phyloP scores from a whole-genome alignment of 2,888 invertebrate genomes.

The Acrobasis suavella region DNA sequence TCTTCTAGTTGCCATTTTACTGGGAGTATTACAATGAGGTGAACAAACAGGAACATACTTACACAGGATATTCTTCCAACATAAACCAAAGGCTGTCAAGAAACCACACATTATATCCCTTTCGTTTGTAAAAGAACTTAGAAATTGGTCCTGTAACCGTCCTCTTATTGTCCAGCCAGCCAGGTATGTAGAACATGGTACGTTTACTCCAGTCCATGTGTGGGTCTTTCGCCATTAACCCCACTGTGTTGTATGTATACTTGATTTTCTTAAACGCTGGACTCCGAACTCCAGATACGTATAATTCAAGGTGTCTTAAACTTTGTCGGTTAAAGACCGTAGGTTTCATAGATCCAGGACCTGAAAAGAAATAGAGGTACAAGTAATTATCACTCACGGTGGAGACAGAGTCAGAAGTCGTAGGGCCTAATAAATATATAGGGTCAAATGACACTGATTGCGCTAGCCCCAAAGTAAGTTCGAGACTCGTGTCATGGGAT shows the following conservation, averaged over 20 bases:
- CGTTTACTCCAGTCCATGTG: conserved; percentile 27
- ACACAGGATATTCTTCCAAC: conserved; percentile 19
- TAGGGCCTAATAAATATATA: too few relatives aligned
- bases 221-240: conserved; percentile 21
- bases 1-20: too few relatives aligned
- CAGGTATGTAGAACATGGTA: conserved; percentile 23
- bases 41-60: conserved; percentile 4
- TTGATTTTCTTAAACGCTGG: neutral
- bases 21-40: too few relatives aligned
- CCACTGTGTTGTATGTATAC: conserved; percentile 25
- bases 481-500: too few relatives aligned
- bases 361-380: neutral
- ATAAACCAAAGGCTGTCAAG: conserved; percentile 21
- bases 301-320: conserved; percentile 17
- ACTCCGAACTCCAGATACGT: conserved; percentile 4
- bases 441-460: too few relatives aligned
- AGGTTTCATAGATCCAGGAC: conserved; percentile 4
- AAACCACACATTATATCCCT: conserved; percentile 27
- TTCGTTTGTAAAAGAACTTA: conserved; percentile 19
- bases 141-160: neutral
- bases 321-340: neutral
- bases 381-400: too few relatives aligned
- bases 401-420: too few relatives aligned
- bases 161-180: conserved; percentile 20
- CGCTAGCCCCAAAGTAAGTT: too few relatives aligned